Conservation (phyloP, 1,140 invertebrate species). For the Agrypnia vestita region DNA sequence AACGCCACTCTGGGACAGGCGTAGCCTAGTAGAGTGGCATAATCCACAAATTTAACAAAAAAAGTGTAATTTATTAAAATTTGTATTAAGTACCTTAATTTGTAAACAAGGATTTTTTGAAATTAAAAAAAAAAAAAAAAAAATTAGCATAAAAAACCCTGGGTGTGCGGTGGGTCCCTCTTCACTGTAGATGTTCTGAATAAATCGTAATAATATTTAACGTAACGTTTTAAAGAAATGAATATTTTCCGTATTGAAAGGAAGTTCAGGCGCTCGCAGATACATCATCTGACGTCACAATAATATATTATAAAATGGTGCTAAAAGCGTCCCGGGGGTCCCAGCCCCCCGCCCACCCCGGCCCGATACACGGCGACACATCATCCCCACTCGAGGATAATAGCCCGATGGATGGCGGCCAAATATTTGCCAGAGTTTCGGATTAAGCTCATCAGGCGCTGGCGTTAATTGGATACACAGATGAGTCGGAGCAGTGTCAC, state of each 20-base stretch:
- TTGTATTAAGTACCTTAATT: too few species aligned
- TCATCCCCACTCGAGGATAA: constrained; percentile 2
- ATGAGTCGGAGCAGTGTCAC: background rate
- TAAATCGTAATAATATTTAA: too few species aligned
- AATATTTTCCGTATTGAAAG: background rate
- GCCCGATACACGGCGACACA: constrained; percentile 17
- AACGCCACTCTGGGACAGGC: too few species aligned
- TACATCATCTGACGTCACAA: constrained; percentile 25
- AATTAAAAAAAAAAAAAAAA: too few species aligned
- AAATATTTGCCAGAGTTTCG: constrained; percentile 20
- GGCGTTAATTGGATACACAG: constrained; percentile 11
- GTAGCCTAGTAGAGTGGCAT: too few species aligned
- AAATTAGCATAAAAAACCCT: too few species aligned
- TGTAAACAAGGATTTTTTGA: too few species aligned
- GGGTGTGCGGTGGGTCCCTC: too few species aligned
- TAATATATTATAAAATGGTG: background rate
- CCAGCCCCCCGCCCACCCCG: background rate
- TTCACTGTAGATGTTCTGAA: too few species aligned
- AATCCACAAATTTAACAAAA: too few species aligned
- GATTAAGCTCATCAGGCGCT: constrained; percentile 27
- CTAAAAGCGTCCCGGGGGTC: background rate
- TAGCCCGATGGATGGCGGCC: background rate
- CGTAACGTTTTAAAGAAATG: too few species aligned
- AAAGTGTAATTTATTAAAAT: too few species aligned
- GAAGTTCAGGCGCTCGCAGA: background rate